These are phyloP conservation scores for Macrobrachium rosenbergii DNA, from an alignment of 1,140 invertebrate species.

Conservation along the genomic window DNA sequence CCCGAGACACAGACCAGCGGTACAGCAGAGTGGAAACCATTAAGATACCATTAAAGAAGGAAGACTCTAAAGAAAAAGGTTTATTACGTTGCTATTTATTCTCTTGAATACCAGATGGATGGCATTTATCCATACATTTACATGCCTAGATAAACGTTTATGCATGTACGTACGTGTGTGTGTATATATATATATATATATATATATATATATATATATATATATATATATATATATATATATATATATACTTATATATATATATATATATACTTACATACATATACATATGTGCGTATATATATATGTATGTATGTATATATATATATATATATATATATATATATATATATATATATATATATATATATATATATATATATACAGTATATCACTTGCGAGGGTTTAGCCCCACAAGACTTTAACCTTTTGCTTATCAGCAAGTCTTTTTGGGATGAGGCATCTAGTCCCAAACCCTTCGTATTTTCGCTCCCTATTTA, in stretches of 20 bases:
- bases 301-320: slow-evolving; percentile 3
- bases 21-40: no score
- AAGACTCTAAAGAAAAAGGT: no score
- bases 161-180: not conserved
- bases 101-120: no score
- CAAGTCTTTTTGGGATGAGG: no score
- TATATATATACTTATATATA: slow-evolving; percentile 11
- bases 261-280: slow-evolving; percentile 7
- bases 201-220: not conserved
- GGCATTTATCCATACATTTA: no score
- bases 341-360: slow-evolving; percentile 19
- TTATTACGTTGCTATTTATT: no score
- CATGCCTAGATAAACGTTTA: not conserved
- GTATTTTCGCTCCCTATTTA: no score
- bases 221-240: not conserved
- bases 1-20: no score
- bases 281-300: not conserved
- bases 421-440: no score
- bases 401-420: no score
- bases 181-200: not conserved
- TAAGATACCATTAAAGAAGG: no score
- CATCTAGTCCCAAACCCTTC: no score
- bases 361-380: slow-evolving; percentile 18
- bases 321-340: slow-evolving; percentile 13
- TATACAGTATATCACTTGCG: not conserved